phyloP scores from a whole-genome alignment of 2,113 vertebrate species.

The Leptodactylus fuscus region DNA sequence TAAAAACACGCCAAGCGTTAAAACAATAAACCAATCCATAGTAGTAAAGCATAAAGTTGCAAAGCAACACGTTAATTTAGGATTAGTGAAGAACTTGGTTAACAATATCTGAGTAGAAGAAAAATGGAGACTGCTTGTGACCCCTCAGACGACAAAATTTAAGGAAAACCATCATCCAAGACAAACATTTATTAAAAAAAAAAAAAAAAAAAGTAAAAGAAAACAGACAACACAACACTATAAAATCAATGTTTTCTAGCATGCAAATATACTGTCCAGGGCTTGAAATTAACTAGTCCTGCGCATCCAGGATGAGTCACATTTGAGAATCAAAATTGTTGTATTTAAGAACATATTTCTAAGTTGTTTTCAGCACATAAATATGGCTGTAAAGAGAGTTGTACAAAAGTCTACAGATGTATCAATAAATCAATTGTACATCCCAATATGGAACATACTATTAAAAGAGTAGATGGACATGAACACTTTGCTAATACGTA shows the following conservation, averaged over 20 bases:
- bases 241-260: conserved; percentile 83
- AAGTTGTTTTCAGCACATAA: neutral
- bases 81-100: neutral
- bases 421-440: neutral
- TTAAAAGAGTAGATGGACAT: neutral
- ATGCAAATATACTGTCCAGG: conserved; percentile 89
- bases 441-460: neutral
- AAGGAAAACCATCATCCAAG: conserved; percentile 63
- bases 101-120: neutral
- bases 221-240: conserved; percentile 87
- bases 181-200: conserved; percentile 66
- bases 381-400: neutral
- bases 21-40: neutral
- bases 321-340: neutral
- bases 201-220: no score
- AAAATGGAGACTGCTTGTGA: conserved; percentile 44
- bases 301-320: conserved; percentile 20
- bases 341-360: neutral
- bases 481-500: neutral
- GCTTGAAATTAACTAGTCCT: conserved; percentile 94
- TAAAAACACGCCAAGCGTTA: conserved; percentile 16
- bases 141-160: conserved; percentile 28
- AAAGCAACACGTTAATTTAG: neutral
- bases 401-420: neutral
- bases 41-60: neutral